phyloP scores from a whole-genome alignment of 2,888 invertebrate genomes.

The Tubulanus polymorphus region DNA sequence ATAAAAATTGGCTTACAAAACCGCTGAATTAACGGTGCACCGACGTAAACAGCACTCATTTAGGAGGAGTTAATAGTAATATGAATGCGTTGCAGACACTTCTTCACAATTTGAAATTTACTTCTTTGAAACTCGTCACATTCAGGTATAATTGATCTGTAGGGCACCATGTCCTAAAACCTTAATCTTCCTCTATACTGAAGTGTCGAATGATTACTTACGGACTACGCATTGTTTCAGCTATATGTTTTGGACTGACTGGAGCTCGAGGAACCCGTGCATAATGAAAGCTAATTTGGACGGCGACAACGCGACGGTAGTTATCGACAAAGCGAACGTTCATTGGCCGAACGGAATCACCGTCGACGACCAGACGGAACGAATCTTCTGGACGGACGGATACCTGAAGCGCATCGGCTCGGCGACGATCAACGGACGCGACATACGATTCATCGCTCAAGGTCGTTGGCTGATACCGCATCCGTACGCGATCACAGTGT shows the following conservation, averaged over 20 bases:
- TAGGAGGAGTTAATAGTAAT: too few relatives aligned
- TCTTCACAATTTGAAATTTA: too few relatives aligned
- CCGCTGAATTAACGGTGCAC: too few relatives aligned
- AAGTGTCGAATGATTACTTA: too few relatives aligned
- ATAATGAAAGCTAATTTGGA: slow-evolving; percentile 77
- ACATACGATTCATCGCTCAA: slow-evolving; percentile 58
- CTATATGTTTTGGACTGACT: slow-evolving; percentile 82
- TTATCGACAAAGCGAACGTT: slow-evolving; percentile 59
- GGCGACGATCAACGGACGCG: slow-evolving; percentile 67
- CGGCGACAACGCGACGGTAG: slow-evolving; percentile 61
- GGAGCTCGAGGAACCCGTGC: slow-evolving; percentile 73
- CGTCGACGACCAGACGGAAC: slow-evolving; percentile 74
- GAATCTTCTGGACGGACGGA: slow-evolving; percentile 86
- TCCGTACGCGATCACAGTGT: slow-evolving; percentile 81
- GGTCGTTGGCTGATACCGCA: slow-evolving; percentile 62
- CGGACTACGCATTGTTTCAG: too few relatives aligned
- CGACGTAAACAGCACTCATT: too few relatives aligned
- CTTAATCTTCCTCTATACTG: too few relatives aligned
- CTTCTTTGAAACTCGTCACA: too few relatives aligned
- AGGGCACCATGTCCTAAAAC: too few relatives aligned
- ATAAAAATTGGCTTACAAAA: too few relatives aligned
- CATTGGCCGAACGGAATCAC: slow-evolving; percentile 86
- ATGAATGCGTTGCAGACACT: too few relatives aligned
- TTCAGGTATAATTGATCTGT: too few relatives aligned
- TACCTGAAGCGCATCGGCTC: slow-evolving; percentile 76